A percentile compares a stretch with the other conserved stretches of the same genome.
Conservation (phyloP, 2,888 invertebrate genomes). For the Ochropacha duplaris region DNA sequence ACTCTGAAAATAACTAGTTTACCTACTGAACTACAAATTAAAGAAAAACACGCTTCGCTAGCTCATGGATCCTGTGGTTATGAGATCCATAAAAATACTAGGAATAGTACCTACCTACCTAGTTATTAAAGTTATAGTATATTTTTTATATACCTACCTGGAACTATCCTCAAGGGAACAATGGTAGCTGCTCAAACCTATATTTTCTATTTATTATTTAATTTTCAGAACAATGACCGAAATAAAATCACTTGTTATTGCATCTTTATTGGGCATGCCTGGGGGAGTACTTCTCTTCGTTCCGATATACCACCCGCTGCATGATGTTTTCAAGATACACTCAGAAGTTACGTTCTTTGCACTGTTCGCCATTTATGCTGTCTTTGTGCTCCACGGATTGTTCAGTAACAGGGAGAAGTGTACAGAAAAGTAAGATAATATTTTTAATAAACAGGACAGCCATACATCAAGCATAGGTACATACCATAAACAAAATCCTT, state of each 20-base stretch:
- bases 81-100: no score
- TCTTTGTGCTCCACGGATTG: conserved; percentile 84
- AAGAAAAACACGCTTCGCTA: no score
- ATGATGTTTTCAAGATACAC: conserved; percentile 86
- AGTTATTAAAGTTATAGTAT: no score
- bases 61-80: no score
- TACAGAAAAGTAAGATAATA: conserved; percentile 46
- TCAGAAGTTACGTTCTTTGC: conserved; percentile 88
- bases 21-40: no score
- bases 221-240: conserved; percentile 47
- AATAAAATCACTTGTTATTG: conserved; percentile 73
- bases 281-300: conserved; percentile 88
- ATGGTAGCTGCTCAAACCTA: not conserved
- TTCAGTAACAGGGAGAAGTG: conserved; percentile 62
- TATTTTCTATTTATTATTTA: not conserved
- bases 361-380: conserved; percentile 83
- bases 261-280: conserved; percentile 87
- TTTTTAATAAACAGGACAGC: not conserved
- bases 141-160: no score
- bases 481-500: no score
- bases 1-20: no score
- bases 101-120: no score
- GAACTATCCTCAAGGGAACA: not conserved
- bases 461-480: no score
- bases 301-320: conserved; percentile 89